Percentiles rank a stretch among this genome's conserved stretches.
Evolutionary conservation across 2,888 invertebrate species (phyloP).

Genomic region (Blastobasis lacticolella): DNA sequence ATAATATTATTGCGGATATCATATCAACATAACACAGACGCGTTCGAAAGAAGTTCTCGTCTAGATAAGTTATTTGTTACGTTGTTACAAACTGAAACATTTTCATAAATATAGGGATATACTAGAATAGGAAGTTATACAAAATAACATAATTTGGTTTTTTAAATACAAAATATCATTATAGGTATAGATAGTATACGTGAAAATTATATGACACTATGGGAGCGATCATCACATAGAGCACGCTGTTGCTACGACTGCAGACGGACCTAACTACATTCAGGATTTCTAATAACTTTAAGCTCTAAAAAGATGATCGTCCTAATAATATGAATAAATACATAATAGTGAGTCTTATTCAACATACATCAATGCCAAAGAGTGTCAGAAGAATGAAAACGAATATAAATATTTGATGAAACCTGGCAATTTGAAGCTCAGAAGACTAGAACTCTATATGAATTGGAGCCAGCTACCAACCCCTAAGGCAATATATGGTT

Average conservation of each 20-base stretch:
- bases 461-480: slow-evolving; percentile 6
- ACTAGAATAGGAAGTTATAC: slow-evolving; percentile 38
- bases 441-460: slow-evolving; percentile 8
- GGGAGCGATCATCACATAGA: not conserved
- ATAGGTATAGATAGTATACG: slow-evolving; percentile 36
- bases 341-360: slow-evolving; percentile 45
- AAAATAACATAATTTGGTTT: slow-evolving; percentile 43
- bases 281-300: not conserved
- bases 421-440: slow-evolving; percentile 4
- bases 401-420: not conserved
- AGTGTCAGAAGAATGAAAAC: slow-evolving; percentile 14
- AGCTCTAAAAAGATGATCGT: slow-evolving; percentile 33
- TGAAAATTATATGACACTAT: slow-evolving; percentile 25
- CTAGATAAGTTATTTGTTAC: slow-evolving; percentile 33
- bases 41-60: slow-evolving; percentile 26
- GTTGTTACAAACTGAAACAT: slow-evolving; percentile 26
- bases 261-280: not conserved
- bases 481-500: not conserved
- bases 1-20: slow-evolving; percentile 48
- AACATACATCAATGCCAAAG: slow-evolving; percentile 21
- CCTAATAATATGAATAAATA: slow-evolving; percentile 27
- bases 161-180: slow-evolving; percentile 45
- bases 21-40: slow-evolving; percentile 27
- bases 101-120: slow-evolving; percentile 26
- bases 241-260: not conserved